A percentile compares a stretch with the other conserved stretches of the same genome.
Evolutionary conservation across 2,797 vertebrate genomes (phyloP).

Genomic region (Perdix hodgsoniae): DNA sequence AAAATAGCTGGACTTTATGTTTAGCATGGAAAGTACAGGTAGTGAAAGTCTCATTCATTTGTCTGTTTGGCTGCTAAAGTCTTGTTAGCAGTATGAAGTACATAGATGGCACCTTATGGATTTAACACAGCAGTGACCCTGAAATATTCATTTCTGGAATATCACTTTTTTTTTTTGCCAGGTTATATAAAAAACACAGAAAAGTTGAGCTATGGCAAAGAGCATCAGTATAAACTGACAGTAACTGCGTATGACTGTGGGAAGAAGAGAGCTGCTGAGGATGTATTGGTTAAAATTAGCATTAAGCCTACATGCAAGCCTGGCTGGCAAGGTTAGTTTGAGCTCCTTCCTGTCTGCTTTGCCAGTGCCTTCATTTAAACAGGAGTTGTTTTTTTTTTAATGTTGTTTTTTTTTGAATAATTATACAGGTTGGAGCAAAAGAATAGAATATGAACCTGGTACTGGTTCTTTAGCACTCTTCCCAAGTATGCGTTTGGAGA

Average conservation of each 20-base stretch:
- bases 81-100: not conserved
- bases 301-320: constrained; percentile 95
- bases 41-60: not conserved
- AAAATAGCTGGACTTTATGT: not conserved
- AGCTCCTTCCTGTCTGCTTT: not conserved
- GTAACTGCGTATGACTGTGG: constrained; percentile 98
- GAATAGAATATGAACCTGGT: constrained; percentile 96
- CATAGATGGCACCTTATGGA: accelerated
- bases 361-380: not conserved
- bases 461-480: constrained; percentile 93
- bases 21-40: not conserved
- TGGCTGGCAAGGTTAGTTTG: constrained; percentile 93
- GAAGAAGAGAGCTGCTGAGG: constrained; percentile 94
- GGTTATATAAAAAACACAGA: constrained; percentile 97
- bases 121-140: accelerated
- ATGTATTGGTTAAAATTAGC: constrained; percentile 95
- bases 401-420: not conserved
- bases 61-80: accelerated
- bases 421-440: constrained; percentile 90
- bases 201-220: constrained; percentile 93
- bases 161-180: constrained; percentile 53
- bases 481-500: constrained; percentile 93
- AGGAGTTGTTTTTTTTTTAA: not conserved
- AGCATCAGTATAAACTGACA: constrained; percentile 94
- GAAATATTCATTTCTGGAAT: not conserved